phyloP scores from a whole-genome alignment of 2,888 invertebrate genomes.

The Oasisia sp. region DNA sequence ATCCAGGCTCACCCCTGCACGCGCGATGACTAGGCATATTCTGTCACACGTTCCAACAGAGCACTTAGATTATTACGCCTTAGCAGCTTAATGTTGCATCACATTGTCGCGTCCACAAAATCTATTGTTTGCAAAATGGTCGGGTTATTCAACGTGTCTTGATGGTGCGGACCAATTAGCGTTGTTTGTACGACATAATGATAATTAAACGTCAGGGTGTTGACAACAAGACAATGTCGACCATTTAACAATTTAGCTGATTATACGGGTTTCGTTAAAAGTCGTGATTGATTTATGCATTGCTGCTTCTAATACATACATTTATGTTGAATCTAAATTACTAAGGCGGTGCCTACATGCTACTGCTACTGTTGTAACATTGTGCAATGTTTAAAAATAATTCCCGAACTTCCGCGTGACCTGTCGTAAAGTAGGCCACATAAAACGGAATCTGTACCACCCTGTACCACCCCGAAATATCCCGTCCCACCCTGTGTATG shows the following conservation, averaged over 20 bases:
- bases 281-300: too few species aligned
- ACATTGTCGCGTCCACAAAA: not conserved
- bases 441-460: too few species aligned
- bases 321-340: too few species aligned
- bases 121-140: not conserved
- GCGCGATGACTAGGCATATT: not conserved
- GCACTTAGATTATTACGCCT: not conserved
- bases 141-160: not conserved
- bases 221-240: not conserved
- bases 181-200: not conserved
- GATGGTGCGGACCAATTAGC: not conserved
- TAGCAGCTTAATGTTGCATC: not conserved
- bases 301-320: too few species aligned
- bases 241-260: not conserved
- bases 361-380: too few species aligned
- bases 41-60: not conserved
- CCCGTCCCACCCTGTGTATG: too few species aligned
- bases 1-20: not conserved
- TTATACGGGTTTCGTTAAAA: too few species aligned
- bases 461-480: too few species aligned
- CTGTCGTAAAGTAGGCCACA: too few species aligned
- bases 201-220: not conserved
- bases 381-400: too few species aligned
- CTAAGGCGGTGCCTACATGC: too few species aligned
- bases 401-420: too few species aligned